Percentiles rank a stretch among this genome's conserved stretches.
phyloP scores from a whole-genome alignment of 2,888 invertebrate genomes.

The Anaspis maculata region DNA sequence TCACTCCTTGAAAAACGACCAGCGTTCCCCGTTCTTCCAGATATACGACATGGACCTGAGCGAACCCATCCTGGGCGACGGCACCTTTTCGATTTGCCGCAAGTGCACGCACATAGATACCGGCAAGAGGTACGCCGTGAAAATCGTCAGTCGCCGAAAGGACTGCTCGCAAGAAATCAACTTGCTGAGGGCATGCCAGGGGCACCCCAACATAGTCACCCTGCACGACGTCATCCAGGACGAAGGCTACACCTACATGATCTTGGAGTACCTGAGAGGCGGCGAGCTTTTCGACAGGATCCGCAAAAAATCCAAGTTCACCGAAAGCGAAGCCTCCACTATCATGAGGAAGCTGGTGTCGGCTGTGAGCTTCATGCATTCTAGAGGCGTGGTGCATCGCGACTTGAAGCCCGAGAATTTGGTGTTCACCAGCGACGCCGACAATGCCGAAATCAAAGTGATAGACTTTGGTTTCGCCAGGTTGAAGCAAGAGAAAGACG shows the following conservation, averaged over 20 bases:
- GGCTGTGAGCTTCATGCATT: constrained; percentile 81
- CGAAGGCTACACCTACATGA: constrained; percentile 76
- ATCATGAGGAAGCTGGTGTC: constrained; percentile 75
- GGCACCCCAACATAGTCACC: constrained; percentile 80
- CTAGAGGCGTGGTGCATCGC: constrained; percentile 76
- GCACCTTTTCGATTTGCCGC: constrained; percentile 82
- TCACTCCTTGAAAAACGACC: constrained; percentile 37
- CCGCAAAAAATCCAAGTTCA: constrained; percentile 56
- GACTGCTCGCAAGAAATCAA: constrained; percentile 69
- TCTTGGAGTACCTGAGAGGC: constrained; percentile 77
- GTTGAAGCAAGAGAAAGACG: constrained; percentile 53
- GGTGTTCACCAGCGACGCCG: constrained; percentile 53
- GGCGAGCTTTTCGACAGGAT: constrained; percentile 72
- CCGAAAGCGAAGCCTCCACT: constrained; percentile 69
- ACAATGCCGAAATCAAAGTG: constrained; percentile 62
- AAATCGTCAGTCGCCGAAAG: constrained; percentile 64
- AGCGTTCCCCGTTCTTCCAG: constrained; percentile 81
- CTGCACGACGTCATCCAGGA: constrained; percentile 79
- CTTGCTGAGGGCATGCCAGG: constrained; percentile 74
- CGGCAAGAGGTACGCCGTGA: constrained; percentile 76
- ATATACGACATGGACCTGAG: constrained; percentile 68
- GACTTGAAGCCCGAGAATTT: constrained; percentile 92
- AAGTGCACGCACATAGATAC: constrained; percentile 59
- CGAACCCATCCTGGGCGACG: constrained; percentile 72
- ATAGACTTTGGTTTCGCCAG: constrained; percentile 96